Percentiles rank a stretch among this genome's conserved stretches.
Evolutionary conservation across 1,140 invertebrate genomes (phyloP).

Genomic region (Chymomyza costata): DNA sequence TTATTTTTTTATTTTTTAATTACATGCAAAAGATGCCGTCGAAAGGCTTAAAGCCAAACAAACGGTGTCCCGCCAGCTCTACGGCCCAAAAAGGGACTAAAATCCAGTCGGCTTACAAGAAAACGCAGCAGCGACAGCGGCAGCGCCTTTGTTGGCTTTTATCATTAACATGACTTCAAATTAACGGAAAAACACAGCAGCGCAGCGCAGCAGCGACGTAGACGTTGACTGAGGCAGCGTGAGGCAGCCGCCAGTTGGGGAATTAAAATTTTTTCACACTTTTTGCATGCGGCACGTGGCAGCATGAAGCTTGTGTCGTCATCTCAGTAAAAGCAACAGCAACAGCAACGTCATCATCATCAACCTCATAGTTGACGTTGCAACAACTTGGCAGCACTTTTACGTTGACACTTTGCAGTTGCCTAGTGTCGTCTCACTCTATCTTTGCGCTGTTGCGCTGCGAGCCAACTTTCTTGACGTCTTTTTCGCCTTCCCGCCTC

Average conservation of each 20-base stretch:
- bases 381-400: conserved; percentile 19
- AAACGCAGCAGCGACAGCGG: conserved; percentile 14
- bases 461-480: conserved; percentile 4
- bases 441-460: too few relatives aligned
- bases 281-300: conserved; percentile 27
- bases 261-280: conserved; percentile 58
- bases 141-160: conserved; percentile 59
- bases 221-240: neutral
- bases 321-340: too few relatives aligned
- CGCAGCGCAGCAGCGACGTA: neutral
- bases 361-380: too few relatives aligned
- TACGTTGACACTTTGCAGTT: conserved; percentile 38
- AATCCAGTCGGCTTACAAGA: conserved; percentile 48
- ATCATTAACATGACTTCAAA: conserved; percentile 63
- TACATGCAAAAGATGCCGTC: conserved; percentile 61
- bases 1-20: conserved; percentile 45
- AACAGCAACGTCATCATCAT: too few relatives aligned
- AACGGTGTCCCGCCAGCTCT: conserved; percentile 13
- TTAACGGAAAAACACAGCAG: conserved; percentile 39
- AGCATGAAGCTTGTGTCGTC: conserved; percentile 18
- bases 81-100: conserved; percentile 50
- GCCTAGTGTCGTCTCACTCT: too few relatives aligned
- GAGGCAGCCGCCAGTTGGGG: conserved; percentile 37
- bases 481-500: conserved; percentile 16
- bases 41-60: conserved; percentile 56